These are phyloP conservation scores for Microcebus murinus DNA, from an alignment of 2,113 vertebrate genomes.

Conservation along the genomic window DNA sequence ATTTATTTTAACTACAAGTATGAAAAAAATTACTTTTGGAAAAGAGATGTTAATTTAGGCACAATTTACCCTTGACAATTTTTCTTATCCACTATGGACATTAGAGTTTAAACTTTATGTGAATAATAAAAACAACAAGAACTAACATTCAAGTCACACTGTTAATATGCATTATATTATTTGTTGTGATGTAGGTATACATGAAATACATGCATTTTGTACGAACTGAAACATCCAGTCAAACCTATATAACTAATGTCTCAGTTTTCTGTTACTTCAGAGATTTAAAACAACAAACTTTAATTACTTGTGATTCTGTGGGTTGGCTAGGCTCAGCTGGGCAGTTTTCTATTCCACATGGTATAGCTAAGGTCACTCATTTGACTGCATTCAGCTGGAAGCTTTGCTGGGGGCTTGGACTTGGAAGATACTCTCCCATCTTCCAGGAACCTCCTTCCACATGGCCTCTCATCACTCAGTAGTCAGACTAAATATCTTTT, in stretches of 20 bases:
- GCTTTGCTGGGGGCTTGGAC: background rate
- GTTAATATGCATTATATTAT: background rate
- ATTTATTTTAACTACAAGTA: constrained; percentile 33
- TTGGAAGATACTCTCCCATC: background rate
- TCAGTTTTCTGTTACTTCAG: background rate
- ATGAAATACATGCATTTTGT: background rate
- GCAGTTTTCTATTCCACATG: background rate
- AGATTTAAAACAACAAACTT: constrained; percentile 18
- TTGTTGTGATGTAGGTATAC: background rate
- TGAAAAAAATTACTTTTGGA: constrained; percentile 28
- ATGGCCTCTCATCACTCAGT: background rate
- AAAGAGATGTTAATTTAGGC: constrained; percentile 29
- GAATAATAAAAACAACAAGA: background rate
- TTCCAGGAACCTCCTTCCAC: background rate
- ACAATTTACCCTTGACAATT: background rate
- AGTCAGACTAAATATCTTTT: background rate
- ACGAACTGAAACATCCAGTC: background rate
- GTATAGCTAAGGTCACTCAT: background rate
- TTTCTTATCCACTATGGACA: background rate
- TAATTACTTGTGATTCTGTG: background rate
- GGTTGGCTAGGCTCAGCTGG: background rate
- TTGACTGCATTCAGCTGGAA: background rate
- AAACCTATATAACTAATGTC: background rate
- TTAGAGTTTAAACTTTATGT: constrained; percentile 6
- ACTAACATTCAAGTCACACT: background rate